phyloP scores from a whole-genome alignment of 1,140 invertebrate genomes.

The Meteorus sp. region DNA sequence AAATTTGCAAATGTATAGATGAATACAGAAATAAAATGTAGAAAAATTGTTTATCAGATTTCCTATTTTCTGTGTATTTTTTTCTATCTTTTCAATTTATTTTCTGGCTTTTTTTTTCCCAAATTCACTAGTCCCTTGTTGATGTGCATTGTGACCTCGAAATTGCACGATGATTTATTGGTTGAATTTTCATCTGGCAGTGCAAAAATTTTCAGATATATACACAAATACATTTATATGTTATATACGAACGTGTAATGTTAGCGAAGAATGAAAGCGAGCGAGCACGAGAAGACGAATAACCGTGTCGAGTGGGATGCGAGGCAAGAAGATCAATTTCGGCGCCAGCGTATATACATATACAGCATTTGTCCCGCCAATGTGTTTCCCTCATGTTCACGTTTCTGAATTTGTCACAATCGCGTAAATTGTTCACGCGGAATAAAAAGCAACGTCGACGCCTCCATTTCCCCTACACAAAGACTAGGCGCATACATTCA shows the following conservation, averaged over 20 bases:
- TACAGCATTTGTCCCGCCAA: constrained; percentile 13
- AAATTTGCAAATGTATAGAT: no score
- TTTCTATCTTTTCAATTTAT: no score
- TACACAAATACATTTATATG: neutral
- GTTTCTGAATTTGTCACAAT: constrained; percentile 18
- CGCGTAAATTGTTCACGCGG: constrained; percentile 2
- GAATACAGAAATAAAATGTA: no score
- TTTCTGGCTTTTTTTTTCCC: neutral
- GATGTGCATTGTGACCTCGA: constrained; percentile 3
- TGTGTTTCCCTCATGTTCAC: neutral
- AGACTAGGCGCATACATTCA: no score
- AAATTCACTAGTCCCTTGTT: neutral
- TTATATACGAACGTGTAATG: no score
- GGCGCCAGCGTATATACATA: constrained; percentile 6
- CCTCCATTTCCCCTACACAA: no score
- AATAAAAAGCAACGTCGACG: no score
- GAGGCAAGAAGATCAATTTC: constrained; percentile 17
- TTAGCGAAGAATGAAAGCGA: neutral
- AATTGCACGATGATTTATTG: constrained; percentile 19
- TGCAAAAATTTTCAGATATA: neutral
- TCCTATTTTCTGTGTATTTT: no score
- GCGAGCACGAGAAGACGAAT: constrained; percentile 9
- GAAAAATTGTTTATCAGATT: no score
- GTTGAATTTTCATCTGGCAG: constrained; percentile 6
- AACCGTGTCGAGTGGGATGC: neutral